These are phyloP conservation scores for Elachura formosa DNA, from an alignment of 2,113 vertebrate genomes.

Conservation along the genomic window DNA sequence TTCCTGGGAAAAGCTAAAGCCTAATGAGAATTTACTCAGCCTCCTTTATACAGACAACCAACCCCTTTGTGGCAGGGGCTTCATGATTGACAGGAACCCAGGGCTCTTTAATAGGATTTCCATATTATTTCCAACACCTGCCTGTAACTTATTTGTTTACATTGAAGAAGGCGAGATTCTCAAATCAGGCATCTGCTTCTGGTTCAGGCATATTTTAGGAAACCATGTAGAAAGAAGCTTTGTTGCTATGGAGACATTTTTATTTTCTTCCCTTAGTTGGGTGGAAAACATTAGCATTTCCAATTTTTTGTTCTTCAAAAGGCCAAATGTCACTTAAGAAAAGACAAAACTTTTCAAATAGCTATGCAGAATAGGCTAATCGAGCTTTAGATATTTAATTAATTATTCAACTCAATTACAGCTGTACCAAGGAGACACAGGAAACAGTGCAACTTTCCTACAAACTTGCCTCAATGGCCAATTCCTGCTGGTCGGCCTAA, in stretches of 20 bases:
- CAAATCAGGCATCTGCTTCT: slow-evolving; percentile 85
- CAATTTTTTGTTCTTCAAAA: slow-evolving; percentile 81
- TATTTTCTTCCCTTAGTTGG: slow-evolving; percentile 75
- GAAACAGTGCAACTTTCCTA: neutral
- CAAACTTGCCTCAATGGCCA: neutral
- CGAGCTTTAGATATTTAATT: slow-evolving; percentile 49
- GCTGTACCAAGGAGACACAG: neutral
- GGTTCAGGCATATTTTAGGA: slow-evolving; percentile 81
- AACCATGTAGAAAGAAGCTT: slow-evolving; percentile 82
- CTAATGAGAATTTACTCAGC: slow-evolving; percentile 80
- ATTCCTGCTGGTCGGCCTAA: neutral
- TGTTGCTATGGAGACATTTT: slow-evolving; percentile 85
- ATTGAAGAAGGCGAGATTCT: slow-evolving; percentile 79
- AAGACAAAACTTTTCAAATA: slow-evolving; percentile 64
- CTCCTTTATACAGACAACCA: slow-evolving; percentile 76
- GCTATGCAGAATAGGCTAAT: slow-evolving; percentile 55
- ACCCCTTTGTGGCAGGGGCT: slow-evolving; percentile 74
- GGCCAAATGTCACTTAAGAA: slow-evolving; percentile 73
- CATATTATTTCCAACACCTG: slow-evolving; percentile 88
- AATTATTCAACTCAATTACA: slow-evolving; percentile 61
- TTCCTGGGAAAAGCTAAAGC: slow-evolving; percentile 83
- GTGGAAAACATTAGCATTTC: slow-evolving; percentile 80
- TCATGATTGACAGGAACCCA: slow-evolving; percentile 80
- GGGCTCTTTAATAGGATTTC: slow-evolving; percentile 85
- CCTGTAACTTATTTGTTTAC: slow-evolving; percentile 88